Percentiles rank a stretch among this genome's conserved stretches.
Conservation (phyloP, 2,797 vertebrate species). For the Poeciliopsis turneri region DNA sequence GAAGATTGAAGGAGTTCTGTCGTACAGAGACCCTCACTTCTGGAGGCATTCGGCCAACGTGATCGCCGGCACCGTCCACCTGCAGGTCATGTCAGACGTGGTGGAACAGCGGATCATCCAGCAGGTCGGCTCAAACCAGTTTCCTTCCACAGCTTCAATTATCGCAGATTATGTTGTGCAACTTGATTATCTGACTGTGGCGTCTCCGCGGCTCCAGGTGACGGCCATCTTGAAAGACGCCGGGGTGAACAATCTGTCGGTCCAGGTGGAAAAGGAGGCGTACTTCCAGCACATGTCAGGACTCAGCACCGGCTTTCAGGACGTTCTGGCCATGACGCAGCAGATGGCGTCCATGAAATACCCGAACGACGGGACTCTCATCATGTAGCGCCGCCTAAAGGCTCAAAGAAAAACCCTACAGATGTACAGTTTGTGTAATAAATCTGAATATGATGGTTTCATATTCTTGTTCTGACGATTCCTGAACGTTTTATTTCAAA, state of each 20-base stretch:
- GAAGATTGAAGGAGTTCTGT: conserved; percentile 95
- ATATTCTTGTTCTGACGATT: background rate
- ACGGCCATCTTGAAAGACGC: conserved; percentile 93
- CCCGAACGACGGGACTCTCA: conserved; percentile 93
- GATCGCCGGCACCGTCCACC: conserved; percentile 93
- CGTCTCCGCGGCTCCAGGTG: conserved; percentile 77
- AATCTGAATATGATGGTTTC: conserved; percentile 71
- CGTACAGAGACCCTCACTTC: conserved; percentile 95
- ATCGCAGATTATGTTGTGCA: background rate
- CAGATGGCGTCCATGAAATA: conserved; percentile 95
- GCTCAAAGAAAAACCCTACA: conserved; percentile 9
- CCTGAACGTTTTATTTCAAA: background rate
- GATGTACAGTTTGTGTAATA: conserved; percentile 71
- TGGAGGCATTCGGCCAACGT: conserved; percentile 95
- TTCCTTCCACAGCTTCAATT: background rate
- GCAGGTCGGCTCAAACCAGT: conserved; percentile 80
- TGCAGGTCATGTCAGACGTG: conserved; percentile 92
- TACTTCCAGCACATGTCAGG: conserved; percentile 99
- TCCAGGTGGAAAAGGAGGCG: conserved; percentile 97
- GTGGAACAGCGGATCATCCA: conserved; percentile 96
- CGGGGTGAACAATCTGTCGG: conserved; percentile 93
- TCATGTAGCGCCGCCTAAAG: conserved; percentile 85
- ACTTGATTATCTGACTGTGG: too few species aligned
- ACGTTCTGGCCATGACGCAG: conserved; percentile 94
- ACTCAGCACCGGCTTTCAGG: conserved; percentile 94